Percentiles rank a stretch among this genome's conserved stretches.
phyloP scores from a whole-genome alignment of 2,797 vertebrate genomes.

The Cetoscarus ocellatus region DNA sequence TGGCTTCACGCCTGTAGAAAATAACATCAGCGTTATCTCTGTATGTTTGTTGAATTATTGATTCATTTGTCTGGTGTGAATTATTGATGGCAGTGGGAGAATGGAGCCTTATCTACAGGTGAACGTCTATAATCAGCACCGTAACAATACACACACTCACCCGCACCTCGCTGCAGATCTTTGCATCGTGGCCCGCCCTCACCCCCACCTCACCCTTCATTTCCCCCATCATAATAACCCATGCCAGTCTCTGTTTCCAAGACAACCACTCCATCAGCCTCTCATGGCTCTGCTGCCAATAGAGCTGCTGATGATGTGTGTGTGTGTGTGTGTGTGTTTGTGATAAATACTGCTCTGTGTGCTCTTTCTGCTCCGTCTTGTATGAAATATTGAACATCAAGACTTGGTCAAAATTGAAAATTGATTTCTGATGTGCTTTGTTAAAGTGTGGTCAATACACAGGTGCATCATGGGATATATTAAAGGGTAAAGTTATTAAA shows the following conservation, averaged over 20 bases:
- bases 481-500: constrained; percentile 47
- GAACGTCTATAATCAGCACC: constrained; percentile 13
- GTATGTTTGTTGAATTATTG: constrained; percentile 56
- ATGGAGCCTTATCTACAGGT: constrained; percentile 34
- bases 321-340: constrained; percentile 32
- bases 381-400: constrained; percentile 62
- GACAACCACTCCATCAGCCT: constrained; percentile 81
- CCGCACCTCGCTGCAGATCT: constrained; percentile 54
- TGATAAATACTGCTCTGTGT: constrained; percentile 52
- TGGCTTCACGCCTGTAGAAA: constrained; percentile 24
- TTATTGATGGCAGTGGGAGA: constrained; percentile 38
- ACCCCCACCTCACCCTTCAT: constrained; percentile 47
- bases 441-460: constrained; percentile 14
- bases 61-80: constrained; percentile 39
- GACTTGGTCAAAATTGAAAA: constrained; percentile 68
- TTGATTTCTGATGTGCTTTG: constrained; percentile 59
- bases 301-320: constrained; percentile 55
- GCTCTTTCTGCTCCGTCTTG: constrained; percentile 28
- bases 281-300: constrained; percentile 64
- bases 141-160: neutral
- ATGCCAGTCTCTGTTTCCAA: constrained; percentile 78
- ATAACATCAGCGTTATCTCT: constrained; percentile 22
- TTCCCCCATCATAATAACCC: constrained; percentile 75
- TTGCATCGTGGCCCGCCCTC: constrained; percentile 40
- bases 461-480: constrained; percentile 45